Evolutionary conservation across 2,113 vertebrate genomes (phyloP), one percentile per base, ranked within the genome.

Genomic region (Sciurus niger): DNA sequence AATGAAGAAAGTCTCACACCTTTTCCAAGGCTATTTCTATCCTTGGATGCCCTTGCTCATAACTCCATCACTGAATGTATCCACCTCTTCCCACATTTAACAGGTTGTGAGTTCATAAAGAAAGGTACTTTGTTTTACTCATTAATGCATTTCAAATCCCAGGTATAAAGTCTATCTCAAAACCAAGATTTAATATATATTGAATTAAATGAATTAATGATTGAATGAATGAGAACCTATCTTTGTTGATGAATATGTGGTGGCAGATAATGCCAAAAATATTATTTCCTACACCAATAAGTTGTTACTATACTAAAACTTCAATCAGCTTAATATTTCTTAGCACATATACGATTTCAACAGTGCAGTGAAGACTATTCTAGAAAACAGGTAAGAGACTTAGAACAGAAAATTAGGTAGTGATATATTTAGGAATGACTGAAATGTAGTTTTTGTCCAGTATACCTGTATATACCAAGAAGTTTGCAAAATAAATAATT

Each of bases 211-310:
- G 25, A 74, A 92, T 55, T 60, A 84, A 84, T 82, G 32, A 82
- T 1, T n/a, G 37, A 89, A 53, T 85, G 20, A 63, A 55, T 51
- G 30, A 93, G 68, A 89, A 95, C 20, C 68, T 84, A 43, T 20
- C 18, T 96, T 70, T 96, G 82, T 32, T 88, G 63, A 84, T 46
- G 46, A 95, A 46, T 82, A 84, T 3, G 8, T 93, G 63, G 84
- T 40, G 53, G 25, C 43, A 84, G 43, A 90, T 20, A 77, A 73
- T 77, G 3, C 63, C 89, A 88, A 93, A 93, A 10, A 70, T n/a
- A 77, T 12, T 67, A 8, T 77, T 87, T 90, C 7, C n/a, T 89
- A 4, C 46, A 77, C 70, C 25, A 67, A 40, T 53, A 70, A 88
- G 20, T 37, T 67, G 20, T 32, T 67, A 92, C 51, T 76, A 84